Evolutionary conservation across 2,113 vertebrate species (phyloP).

Genomic region (Halichoerus grypus): DNA sequence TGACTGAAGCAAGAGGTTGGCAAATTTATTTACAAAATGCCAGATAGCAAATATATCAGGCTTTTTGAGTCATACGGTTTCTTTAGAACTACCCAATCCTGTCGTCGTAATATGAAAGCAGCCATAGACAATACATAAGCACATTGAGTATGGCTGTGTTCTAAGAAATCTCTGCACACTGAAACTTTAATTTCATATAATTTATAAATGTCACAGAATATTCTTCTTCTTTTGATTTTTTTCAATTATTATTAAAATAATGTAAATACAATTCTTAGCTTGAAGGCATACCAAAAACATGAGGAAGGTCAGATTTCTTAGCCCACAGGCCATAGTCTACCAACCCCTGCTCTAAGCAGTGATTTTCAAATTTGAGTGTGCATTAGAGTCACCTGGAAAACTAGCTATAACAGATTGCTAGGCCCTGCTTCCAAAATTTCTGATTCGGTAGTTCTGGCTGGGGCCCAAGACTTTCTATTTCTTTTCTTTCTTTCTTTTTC

Average conservation of each 20-base stretch:
- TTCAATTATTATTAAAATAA: not conserved
- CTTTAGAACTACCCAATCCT: not conserved
- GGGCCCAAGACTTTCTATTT: not conserved
- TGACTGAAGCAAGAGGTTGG: not conserved
- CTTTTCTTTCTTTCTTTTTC: not conserved
- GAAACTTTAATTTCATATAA: not conserved
- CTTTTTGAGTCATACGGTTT: not conserved
- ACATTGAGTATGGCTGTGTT: not conserved
- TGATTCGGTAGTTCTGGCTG: not conserved
- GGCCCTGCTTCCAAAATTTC: not conserved
- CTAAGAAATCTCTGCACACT: not conserved
- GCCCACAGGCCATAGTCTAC: not conserved
- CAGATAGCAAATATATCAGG: not conserved
- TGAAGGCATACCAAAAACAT: not conserved
- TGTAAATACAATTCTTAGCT: not conserved
- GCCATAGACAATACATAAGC: not conserved
- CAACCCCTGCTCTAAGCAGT: not conserved
- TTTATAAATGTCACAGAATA: not conserved
- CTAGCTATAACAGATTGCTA: not conserved
- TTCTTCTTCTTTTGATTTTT: not conserved
- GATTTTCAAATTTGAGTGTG: not conserved
- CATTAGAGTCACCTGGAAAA: not conserved
- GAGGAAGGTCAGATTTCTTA: not conserved
- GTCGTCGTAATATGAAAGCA: not conserved
- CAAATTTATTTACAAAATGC: not conserved